A percentile compares a stretch with the other conserved stretches of the same genome.
Evolutionary conservation across 1,140 invertebrate species (phyloP).

Genomic region (Medauroidea extradentata): DNA sequence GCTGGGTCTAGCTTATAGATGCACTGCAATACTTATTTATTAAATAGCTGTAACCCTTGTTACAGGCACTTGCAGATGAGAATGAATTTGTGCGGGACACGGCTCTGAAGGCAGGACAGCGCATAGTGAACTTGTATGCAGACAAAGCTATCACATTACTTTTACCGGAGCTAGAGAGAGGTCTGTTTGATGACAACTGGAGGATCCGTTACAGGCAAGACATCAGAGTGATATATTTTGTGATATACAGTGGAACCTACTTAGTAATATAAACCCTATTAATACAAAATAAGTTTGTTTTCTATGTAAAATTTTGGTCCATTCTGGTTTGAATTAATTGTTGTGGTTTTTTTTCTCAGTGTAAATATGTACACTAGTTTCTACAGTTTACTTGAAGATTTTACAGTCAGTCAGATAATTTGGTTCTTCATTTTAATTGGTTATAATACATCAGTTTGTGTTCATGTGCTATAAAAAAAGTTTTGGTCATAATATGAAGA

Average conservation of each 20-base stretch:
- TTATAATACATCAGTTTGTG: no score
- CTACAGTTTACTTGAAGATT: no score
- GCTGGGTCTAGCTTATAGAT: no score
- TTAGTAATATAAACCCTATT: not conserved
- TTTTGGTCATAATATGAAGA: no score
- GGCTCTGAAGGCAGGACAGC: slow-evolving; percentile 91
- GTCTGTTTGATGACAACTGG: slow-evolving; percentile 97
- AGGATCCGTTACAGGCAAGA: slow-evolving; percentile 78
- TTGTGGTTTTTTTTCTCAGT: no score
- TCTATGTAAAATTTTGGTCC: not conserved
- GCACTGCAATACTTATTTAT: no score
- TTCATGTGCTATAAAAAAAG: no score
- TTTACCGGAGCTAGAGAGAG: slow-evolving; percentile 89
- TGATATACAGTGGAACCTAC: not conserved
- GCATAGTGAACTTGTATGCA: slow-evolving; percentile 95
- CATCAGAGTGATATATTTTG: not conserved
- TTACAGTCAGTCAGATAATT: no score
- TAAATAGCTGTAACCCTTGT: slow-evolving; percentile 16
- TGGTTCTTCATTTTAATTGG: no score
- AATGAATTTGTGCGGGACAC: slow-evolving; percentile 98
- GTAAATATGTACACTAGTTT: no score
- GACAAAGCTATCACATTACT: slow-evolving; percentile 92
- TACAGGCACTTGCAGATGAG: slow-evolving; percentile 91
- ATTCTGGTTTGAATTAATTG: not conserved
- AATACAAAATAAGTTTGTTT: not conserved